A percentile compares a stretch with the other conserved stretches of the same genome.
These are phyloP conservation scores for Thamnophis elegans DNA, from an alignment of 2,797 vertebrate genomes.

Conservation along the genomic window DNA sequence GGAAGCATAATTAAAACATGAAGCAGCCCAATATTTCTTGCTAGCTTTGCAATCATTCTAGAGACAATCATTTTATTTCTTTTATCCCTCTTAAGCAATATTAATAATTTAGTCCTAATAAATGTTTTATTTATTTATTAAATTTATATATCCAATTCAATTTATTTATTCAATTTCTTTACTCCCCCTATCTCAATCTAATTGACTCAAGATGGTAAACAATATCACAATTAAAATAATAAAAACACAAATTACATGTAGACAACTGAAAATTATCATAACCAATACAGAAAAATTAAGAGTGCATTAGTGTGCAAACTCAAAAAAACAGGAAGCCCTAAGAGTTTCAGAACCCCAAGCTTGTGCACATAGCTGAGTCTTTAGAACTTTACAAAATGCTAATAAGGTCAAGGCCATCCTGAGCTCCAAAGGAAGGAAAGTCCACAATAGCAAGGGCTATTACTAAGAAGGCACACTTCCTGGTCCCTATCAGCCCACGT, in stretches of 20 bases:
- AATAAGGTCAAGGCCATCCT: background rate
- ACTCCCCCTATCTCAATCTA: background rate
- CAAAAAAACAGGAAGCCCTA: background rate
- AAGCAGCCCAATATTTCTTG: background rate
- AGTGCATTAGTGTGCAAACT: background rate
- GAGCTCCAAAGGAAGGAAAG: background rate
- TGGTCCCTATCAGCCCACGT: background rate
- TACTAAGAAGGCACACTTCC: background rate
- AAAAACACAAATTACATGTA: background rate
- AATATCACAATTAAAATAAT: background rate
- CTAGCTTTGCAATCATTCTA: background rate
- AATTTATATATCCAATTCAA: too few species aligned
- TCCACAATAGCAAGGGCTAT: too few species aligned
- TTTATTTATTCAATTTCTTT: background rate
- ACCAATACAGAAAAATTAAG: background rate
- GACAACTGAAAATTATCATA: background rate
- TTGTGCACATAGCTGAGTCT: background rate
- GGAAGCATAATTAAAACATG: background rate
- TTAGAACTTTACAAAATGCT: background rate
- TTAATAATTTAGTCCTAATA: background rate
- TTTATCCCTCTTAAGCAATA: background rate
- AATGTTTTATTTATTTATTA: background rate
- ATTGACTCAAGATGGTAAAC: background rate
- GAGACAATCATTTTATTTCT: background rate
- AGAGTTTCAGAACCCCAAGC: too few species aligned